Percentiles rank a stretch among this genome's conserved stretches.
Evolutionary conservation across 2,888 invertebrate species (phyloP).

Genomic region (Agrotis clavis): DNA sequence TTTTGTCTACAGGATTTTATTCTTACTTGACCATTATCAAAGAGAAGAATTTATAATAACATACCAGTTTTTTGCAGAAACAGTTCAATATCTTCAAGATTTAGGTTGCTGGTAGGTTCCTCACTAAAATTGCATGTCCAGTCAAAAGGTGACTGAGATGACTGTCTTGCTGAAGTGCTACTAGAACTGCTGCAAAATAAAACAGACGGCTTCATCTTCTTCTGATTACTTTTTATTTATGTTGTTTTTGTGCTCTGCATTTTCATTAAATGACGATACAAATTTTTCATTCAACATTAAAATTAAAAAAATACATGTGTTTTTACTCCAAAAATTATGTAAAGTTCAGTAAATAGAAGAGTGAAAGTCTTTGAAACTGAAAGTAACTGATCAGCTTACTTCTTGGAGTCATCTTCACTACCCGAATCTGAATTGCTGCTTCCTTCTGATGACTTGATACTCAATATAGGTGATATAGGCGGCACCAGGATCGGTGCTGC

Average conservation of each 20-base stretch:
- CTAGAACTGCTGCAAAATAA: slow-evolving; percentile 73
- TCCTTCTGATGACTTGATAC: slow-evolving; percentile 83
- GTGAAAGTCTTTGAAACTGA: slow-evolving; percentile 42
- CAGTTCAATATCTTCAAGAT: slow-evolving; percentile 85
- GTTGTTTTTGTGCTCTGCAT: background rate
- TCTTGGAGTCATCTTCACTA: slow-evolving; percentile 89
- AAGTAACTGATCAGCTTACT: slow-evolving; percentile 69
- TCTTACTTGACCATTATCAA: background rate
- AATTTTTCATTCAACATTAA: slow-evolving; percentile 9
- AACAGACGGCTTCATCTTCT: too few relatives aligned
- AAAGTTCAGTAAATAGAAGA: slow-evolving; percentile 24
- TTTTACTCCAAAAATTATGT: slow-evolving; percentile 29
- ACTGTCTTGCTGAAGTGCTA: slow-evolving; percentile 77
- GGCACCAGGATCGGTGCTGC: slow-evolving; percentile 83
- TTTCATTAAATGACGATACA: background rate
- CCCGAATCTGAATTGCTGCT: slow-evolving; percentile 87
- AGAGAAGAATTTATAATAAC: slow-evolving; percentile 12
- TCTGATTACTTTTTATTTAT: too few relatives aligned
- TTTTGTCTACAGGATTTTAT: background rate
- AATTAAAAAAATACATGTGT: slow-evolving; percentile 39
- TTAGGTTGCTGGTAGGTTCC: slow-evolving; percentile 81
- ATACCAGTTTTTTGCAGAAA: slow-evolving; percentile 85
- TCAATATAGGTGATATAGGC: slow-evolving; percentile 82
- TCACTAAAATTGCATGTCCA: slow-evolving; percentile 80
- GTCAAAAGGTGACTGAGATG: slow-evolving; percentile 83